Base-by-base conservation (phyloP, 1,140 invertebrate genomes). In the Heliothis subflexa region DNA sequence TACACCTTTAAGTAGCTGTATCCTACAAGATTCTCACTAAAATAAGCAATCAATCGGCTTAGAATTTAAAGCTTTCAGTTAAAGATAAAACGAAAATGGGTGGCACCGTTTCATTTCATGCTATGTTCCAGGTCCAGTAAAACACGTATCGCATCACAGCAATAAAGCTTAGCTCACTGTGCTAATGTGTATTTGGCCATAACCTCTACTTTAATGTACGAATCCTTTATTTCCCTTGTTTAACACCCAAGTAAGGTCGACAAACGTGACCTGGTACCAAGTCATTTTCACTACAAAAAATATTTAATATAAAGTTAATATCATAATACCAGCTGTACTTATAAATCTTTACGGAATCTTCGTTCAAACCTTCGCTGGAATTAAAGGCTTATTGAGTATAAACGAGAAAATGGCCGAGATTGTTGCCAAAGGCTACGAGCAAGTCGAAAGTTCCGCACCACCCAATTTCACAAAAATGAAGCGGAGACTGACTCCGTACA, bases 141-240 rank as follows among this genome's bases (percentile, higher is more conserved):
- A 73, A 81, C 71, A 64, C 75, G 78, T 66, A 82, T 78, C 71
- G 77, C 40, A 73, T 59, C 13, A 71, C 62, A 21, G 72, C 80
- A 84, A 79, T 84, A 81, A 84, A 75, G 66, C 47, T 13, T 62
- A 73, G 76, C 64, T n/a, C n/a, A n/a, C n/a, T 78, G 75, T 64
- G 11, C 10, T 47, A 10, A 18, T 33, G 21, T 25, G 21, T 25
- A 25, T 25, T 0, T 47, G 7, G 61, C 70, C 73, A 73, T 76
- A 77, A 79, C 74, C 78, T 68, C 59, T 72, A 72, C 25, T 73
- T 78, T 80, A 76, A 76, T 66, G 40, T 47, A 52, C 62, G 47
- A 64, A 78, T 80, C 72, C 59, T 78, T 78, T 81, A 80, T 83
- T 83, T 79, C 70, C 61, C 75, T 76, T 54, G 45, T 66, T n/a